Base-by-base conservation (phyloP, 2,797 vertebrate species). In the Lemur catta region DNA sequence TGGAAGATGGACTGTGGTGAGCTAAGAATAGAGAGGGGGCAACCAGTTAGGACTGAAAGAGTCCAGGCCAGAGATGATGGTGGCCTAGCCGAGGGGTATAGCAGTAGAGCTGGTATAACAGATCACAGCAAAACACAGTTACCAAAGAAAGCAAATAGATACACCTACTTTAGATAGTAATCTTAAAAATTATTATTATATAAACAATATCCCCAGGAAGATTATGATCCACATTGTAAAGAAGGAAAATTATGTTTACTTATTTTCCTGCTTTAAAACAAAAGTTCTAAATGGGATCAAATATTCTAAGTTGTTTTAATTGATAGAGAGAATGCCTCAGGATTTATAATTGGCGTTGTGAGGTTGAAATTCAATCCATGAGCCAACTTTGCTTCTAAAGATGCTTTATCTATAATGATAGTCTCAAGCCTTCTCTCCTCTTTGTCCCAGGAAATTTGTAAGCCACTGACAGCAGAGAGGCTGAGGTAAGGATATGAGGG, bases 121-220 rank as follows among this genome's bases (percentile, higher is more conserved):
- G 71, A 57, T 76, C 10, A 3, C 12, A 67, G 20, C 3, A 11
- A 93, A 87, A 59, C 7, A 41, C 28, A 65, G 14, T 57, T n/a
- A 50, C 59, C 28, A 63, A 2, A 63, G 65, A 93, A 93, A 76
- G 57, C 65, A 88, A 67, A 72, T 33, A 72, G 76, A 84, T 30
- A 86, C 0, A 59, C 14, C 61, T 52, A 55, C 17, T 38, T 65
- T 17, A 46, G 63, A 61, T 48, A 30, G 81, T 33, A 52, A 81
- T 65, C 84, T 89, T 78, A 85, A 90, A 95, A 78, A 92, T 41
- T 81, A 52, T 50, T 63, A 81, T 52, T 65, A 79, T 33, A 84
- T 67, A 22, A 89, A 41, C 7, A 93, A 80, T 12, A 86, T 65
- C 41, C 52, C 65, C 35, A 67, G 79, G 41, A 90, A 30, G 55